Conservation (phyloP, 1,140 invertebrate genomes). For the Pygmarrhopalites habei region DNA sequence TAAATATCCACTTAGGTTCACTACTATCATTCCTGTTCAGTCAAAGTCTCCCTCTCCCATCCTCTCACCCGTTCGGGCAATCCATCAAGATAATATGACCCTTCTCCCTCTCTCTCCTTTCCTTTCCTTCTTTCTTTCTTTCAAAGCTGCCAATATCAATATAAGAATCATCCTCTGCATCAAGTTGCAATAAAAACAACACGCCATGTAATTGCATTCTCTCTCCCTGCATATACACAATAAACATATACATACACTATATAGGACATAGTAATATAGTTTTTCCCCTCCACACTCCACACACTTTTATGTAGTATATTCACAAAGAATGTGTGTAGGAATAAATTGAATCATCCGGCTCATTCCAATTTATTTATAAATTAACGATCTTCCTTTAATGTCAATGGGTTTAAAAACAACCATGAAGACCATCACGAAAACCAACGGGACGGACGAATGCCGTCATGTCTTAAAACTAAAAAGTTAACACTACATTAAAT, state of each 20-base stretch:
- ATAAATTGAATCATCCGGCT: conserved; percentile 11
- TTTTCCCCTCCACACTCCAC: too few relatives aligned
- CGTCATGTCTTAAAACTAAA: background rate
- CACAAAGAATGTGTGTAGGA: too few relatives aligned
- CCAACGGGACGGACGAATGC: too few relatives aligned
- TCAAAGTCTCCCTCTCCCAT: background rate
- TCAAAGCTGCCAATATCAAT: conserved; percentile 2
- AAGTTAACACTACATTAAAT: conserved; percentile 4
- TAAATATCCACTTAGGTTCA: conserved; percentile 33
- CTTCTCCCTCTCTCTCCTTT: conserved; percentile 11
- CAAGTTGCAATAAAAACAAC: conserved; percentile 9
- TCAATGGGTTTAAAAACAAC: background rate
- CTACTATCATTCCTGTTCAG: conserved; percentile 21
- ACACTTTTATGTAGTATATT: too few relatives aligned
- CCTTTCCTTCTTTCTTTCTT: conserved; percentile 12
- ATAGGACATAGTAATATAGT: too few relatives aligned
- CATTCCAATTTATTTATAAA: conserved; percentile 8
- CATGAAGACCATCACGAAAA: too few relatives aligned
- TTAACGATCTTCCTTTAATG: conserved; percentile 15
- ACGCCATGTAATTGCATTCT: conserved; percentile 10
- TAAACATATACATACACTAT: too few relatives aligned
- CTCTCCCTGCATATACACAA: too few relatives aligned
- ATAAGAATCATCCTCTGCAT: background rate
- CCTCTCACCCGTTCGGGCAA: background rate
- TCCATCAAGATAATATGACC: conserved; percentile 15